Conservation (phyloP, 1,140 invertebrate species). For the Lepidostoma basale region DNA sequence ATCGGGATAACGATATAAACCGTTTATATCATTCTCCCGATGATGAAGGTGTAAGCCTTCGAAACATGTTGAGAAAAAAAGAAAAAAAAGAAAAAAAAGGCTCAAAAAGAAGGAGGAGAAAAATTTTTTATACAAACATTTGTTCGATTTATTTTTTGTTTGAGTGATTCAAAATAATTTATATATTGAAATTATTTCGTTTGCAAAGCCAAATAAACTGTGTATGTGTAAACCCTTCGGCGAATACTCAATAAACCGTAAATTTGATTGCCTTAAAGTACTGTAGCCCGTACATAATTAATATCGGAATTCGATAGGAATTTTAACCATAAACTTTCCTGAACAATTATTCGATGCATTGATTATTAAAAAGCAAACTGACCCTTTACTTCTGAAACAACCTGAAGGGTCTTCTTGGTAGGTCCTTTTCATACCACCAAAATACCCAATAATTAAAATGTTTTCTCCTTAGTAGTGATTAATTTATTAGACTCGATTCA, state of each 20-base stretch:
- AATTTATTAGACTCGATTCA: too few relatives aligned
- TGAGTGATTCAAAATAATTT: background rate
- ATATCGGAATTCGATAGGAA: slow-evolving; percentile 9
- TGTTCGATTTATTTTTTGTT: too few relatives aligned
- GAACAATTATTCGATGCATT: slow-evolving; percentile 25
- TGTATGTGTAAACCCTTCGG: background rate
- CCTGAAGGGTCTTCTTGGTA: slow-evolving; percentile 4
- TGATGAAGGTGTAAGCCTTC: too few relatives aligned
- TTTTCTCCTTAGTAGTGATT: too few relatives aligned
- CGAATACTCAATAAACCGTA: background rate
- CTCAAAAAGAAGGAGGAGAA: too few relatives aligned
- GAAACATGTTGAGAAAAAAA: too few relatives aligned
- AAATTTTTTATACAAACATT: too few relatives aligned
- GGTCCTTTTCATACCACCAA: too few relatives aligned
- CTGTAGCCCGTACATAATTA: slow-evolving; percentile 7
- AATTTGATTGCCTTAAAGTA: background rate
- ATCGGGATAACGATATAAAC: too few relatives aligned
- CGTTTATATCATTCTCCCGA: too few relatives aligned
- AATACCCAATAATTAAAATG: too few relatives aligned
- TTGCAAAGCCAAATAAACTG: slow-evolving; percentile 2
- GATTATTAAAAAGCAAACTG: slow-evolving; percentile 31
- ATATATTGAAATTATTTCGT: background rate
- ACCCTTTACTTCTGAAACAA: slow-evolving; percentile 17
- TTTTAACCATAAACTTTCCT: slow-evolving; percentile 11
- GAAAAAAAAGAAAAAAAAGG: too few relatives aligned